Evolutionary conservation across 2,113 vertebrate genomes (phyloP).

Genomic region (Meriones unguiculatus): DNA sequence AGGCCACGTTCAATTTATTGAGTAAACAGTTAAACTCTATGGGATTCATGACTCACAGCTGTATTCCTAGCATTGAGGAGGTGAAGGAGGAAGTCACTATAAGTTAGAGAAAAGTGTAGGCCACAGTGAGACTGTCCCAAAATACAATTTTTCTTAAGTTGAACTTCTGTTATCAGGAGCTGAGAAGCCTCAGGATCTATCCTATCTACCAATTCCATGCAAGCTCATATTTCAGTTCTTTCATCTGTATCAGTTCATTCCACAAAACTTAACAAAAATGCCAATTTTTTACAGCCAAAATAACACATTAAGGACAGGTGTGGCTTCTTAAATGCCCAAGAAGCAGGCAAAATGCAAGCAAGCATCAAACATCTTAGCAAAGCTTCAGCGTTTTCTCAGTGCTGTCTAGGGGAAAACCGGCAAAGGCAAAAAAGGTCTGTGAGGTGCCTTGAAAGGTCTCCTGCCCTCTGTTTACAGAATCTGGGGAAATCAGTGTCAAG

Average conservation of each 20-base stretch:
- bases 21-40: not conserved
- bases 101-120: not conserved
- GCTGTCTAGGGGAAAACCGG: constrained; percentile 45
- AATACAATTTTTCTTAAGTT: not conserved
- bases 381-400: constrained; percentile 21
- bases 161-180: not conserved
- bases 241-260: not conserved
- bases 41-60: not conserved
- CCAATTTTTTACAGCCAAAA: constrained; percentile 40
- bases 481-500: constrained; percentile 43
- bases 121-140: not conserved
- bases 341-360: constrained; percentile 23
- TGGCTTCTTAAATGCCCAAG: not conserved
- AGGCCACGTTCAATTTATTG: not conserved
- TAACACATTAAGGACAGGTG: not conserved
- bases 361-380: constrained; percentile 23
- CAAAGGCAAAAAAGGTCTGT: constrained; percentile 46
- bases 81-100: not conserved
- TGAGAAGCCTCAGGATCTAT: not conserved
- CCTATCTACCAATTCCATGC: not conserved
- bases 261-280: constrained; percentile 24
- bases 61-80: not conserved
- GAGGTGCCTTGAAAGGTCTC: constrained; percentile 13
- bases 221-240: constrained; percentile 39
- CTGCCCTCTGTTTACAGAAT: not conserved